Evolutionary conservation across 2,888 invertebrate genomes (phyloP).

Genomic region (Zygogramma bicolorata): DNA sequence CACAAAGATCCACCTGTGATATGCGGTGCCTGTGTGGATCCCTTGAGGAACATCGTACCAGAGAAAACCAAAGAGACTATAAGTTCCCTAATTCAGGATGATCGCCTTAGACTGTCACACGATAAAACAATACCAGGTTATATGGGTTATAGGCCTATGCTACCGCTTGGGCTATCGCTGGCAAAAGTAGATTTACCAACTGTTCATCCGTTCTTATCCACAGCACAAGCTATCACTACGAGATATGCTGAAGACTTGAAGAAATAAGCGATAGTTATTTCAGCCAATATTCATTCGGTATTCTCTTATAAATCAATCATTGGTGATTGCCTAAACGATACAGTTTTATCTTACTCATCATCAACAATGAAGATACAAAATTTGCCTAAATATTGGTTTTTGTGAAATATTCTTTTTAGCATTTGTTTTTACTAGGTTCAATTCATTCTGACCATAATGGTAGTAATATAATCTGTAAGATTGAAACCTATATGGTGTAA

Average conservation of each 20-base stretch:
- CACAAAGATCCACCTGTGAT: constrained; percentile 55
- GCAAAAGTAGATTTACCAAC: constrained; percentile 55
- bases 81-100: constrained; percentile 54
- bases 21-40: constrained; percentile 59
- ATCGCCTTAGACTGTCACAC: constrained; percentile 61
- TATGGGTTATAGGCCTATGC: constrained; percentile 59
- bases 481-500: no score
- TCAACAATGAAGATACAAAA: no score
- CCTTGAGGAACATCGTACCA: constrained; percentile 54
- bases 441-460: no score
- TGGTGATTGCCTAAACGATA: no score
- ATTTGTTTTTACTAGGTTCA: no score
- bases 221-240: constrained; percentile 60
- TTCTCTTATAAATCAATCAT: no score
- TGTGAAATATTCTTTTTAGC: no score
- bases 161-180: constrained; percentile 57
- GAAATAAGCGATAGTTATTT: constrained; percentile 26
- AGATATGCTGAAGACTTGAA: constrained; percentile 45
- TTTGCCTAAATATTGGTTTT: no score
- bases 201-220: constrained; percentile 60
- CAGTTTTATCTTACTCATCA: no score
- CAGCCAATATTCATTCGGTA: no score
- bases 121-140: constrained; percentile 60
- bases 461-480: no score
- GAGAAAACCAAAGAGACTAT: constrained; percentile 58